Evolutionary conservation across 2,113 vertebrate genomes (phyloP).

Genomic region (Pomatorhinus ruficollis): DNA sequence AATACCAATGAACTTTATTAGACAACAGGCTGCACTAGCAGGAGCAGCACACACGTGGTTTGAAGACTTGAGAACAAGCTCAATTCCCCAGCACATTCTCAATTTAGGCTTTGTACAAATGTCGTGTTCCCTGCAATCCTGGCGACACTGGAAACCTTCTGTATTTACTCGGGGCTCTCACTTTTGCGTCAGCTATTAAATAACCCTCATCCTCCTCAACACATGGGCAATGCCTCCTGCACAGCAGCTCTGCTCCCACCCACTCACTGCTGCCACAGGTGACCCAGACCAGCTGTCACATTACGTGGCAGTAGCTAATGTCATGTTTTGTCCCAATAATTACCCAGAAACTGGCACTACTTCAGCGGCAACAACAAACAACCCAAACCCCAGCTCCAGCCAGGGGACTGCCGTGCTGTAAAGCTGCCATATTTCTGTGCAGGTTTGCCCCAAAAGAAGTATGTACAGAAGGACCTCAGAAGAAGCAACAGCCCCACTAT

Average conservation of each 20-base stretch:
- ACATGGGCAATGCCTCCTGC: constrained; percentile 13
- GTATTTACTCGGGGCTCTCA: neutral
- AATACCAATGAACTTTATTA: neutral
- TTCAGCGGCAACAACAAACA: neutral
- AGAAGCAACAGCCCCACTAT: neutral
- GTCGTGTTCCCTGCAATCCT: neutral
- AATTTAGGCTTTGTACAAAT: neutral
- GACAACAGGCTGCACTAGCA: neutral
- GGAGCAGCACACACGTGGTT: neutral
- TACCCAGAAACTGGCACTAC: neutral
- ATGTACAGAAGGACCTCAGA: fast-evolving
- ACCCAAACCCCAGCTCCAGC: neutral
- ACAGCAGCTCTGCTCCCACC: neutral
- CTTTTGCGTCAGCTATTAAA: neutral
- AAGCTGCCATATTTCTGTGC: neutral
- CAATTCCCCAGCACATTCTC: neutral
- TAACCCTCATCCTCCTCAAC: constrained; percentile 25
- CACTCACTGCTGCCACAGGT: neutral
- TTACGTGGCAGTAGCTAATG: neutral
- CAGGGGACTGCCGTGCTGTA: neutral
- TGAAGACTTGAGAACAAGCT: neutral
- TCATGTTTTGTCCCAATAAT: neutral
- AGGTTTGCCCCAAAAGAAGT: neutral
- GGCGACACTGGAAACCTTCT: neutral
- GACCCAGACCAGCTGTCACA: constrained; percentile 5